A percentile compares a stretch with the other conserved stretches of the same genome.
These are phyloP conservation scores for Euwallacea similis DNA, from an alignment of 1,140 invertebrate species.

Conservation along the genomic window DNA sequence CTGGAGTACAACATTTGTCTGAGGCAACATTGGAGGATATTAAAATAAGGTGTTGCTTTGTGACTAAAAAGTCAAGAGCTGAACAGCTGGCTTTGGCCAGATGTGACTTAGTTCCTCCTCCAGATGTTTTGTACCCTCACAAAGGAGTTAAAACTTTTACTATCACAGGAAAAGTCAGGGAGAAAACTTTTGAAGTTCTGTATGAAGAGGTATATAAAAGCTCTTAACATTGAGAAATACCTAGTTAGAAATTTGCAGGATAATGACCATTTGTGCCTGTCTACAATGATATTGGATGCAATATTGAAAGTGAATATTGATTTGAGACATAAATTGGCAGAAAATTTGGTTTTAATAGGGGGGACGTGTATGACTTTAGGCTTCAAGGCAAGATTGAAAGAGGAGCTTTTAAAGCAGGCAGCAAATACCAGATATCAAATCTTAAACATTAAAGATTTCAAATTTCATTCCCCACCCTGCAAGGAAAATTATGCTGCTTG, in stretches of 20 bases:
- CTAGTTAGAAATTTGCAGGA: constrained; percentile 55
- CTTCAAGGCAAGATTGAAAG: constrained; percentile 71
- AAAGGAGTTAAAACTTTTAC: constrained; percentile 62
- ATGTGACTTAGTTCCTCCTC: constrained; percentile 56
- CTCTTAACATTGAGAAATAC: not conserved
- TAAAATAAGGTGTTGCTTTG: constrained; percentile 79
- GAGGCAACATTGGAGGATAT: constrained; percentile 70
- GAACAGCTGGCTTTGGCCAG: constrained; percentile 59
- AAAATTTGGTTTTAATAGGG: constrained; percentile 83
- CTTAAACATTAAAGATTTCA: constrained; percentile 69
- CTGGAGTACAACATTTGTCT: constrained; percentile 55
- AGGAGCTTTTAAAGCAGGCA: constrained; percentile 71
- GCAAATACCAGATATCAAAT: constrained; percentile 66
- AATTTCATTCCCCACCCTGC: constrained; percentile 75
- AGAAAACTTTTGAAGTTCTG: constrained; percentile 78
- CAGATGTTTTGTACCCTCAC: constrained; percentile 72
- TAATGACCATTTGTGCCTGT: constrained; percentile 78
- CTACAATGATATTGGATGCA: constrained; percentile 82
- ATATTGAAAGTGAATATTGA: constrained; percentile 77
- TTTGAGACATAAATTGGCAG: constrained; percentile 68
- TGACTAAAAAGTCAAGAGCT: constrained; percentile 73
- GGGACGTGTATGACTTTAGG: constrained; percentile 79
- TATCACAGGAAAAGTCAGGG: constrained; percentile 73
- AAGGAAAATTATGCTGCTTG: constrained; percentile 85
- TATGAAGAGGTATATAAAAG: constrained; percentile 65